phyloP scores from a whole-genome alignment of 2,113 vertebrate species.

The Sinosuthora webbiana region DNA sequence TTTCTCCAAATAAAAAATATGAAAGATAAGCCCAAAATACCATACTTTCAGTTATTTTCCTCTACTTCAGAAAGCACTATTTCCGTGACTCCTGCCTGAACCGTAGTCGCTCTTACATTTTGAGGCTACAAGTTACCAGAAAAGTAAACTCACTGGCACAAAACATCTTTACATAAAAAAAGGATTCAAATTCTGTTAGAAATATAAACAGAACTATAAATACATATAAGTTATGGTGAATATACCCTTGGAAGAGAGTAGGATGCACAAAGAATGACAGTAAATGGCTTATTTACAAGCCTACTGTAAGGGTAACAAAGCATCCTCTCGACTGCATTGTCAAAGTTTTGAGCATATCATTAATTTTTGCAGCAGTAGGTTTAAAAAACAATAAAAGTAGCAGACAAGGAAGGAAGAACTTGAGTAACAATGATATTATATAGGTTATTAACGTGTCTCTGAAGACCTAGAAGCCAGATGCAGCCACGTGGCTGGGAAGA shows the following conservation, averaged over 20 bases:
- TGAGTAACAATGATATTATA: not conserved
- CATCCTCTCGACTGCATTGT: not conserved
- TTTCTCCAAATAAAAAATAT: not conserved
- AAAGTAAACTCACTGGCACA: not conserved
- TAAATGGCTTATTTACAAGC: not conserved
- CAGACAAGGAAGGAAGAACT: not conserved
- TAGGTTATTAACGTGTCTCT: not conserved
- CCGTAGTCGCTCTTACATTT: not conserved
- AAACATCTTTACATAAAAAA: not conserved
- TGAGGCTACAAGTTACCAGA: not conserved
- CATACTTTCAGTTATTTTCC: not conserved
- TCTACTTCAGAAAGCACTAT: not conserved
- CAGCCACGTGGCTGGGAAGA: not conserved
- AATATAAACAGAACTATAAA: not conserved
- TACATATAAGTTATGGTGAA: not conserved
- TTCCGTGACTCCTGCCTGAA: not conserved
- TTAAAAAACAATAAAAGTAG: not conserved
- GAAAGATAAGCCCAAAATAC: not conserved
- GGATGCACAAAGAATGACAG: not conserved
- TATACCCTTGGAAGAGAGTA: not conserved
- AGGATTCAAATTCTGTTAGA: not conserved
- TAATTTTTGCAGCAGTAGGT: not conserved
- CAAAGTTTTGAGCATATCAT: not conserved
- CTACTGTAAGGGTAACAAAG: not conserved
- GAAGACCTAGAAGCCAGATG: not conserved